Percentiles rank a stretch among this genome's conserved stretches.
These are phyloP conservation scores for Gymnocypris eckloni DNA, from an alignment of 2,797 vertebrate genomes.

Conservation along the genomic window DNA sequence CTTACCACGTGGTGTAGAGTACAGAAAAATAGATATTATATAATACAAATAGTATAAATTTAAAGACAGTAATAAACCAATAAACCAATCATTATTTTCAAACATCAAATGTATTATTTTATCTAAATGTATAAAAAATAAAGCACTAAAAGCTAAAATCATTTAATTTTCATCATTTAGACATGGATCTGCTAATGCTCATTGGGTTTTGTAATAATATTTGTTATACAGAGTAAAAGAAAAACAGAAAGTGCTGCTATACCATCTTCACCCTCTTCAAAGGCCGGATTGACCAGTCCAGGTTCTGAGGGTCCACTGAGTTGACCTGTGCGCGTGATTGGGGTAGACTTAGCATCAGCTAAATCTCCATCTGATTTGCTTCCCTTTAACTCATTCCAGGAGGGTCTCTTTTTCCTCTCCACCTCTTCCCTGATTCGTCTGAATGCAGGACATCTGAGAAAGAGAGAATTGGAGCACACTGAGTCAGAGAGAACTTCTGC, in stretches of 20 bases:
- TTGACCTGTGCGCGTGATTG: slow-evolving; percentile 72
- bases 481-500: slow-evolving; percentile 34
- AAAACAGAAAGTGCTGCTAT: slow-evolving; percentile 60
- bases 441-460: slow-evolving; percentile 87
- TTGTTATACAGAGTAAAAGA: background rate
- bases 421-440: slow-evolving; percentile 84
- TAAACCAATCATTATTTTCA: background rate
- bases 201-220: background rate
- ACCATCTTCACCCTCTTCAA: slow-evolving; percentile 92
- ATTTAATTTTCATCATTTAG: no score
- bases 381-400: slow-evolving; percentile 80
- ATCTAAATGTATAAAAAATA: background rate
- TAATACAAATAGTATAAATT: background rate
- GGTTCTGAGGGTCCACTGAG: slow-evolving; percentile 81
- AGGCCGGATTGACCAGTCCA: slow-evolving; percentile 89
- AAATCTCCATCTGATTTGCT: slow-evolving; percentile 77
- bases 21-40: background rate
- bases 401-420: slow-evolving; percentile 82
- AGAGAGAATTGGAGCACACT: slow-evolving; percentile 30
- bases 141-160: background rate
- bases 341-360: slow-evolving; percentile 72
- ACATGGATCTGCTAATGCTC: background rate
- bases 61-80: background rate
- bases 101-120: background rate
- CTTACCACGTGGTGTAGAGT: background rate